Conservation (phyloP, 2,113 vertebrate genomes). For the Siphamia tubifer region DNA sequence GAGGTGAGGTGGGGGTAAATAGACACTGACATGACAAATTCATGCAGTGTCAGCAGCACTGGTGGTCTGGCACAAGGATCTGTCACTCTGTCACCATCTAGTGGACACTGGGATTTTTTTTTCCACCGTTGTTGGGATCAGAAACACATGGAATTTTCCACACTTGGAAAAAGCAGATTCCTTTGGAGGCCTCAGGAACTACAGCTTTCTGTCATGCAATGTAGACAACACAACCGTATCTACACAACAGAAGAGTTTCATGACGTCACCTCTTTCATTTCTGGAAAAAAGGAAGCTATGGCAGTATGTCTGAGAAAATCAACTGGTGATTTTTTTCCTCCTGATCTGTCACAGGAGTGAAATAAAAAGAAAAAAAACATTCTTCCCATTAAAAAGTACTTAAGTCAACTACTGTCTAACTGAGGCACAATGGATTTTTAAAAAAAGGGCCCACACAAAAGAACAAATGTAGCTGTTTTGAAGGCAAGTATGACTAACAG, state of each 20-base stretch:
- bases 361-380: no score
- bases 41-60: conserved; percentile 41
- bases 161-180: conserved; percentile 20
- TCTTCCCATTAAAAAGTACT: no score
- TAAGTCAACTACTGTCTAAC: not conserved
- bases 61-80: conserved; percentile 23
- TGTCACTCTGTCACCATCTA: conserved; percentile 46
- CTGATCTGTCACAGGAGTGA: no score
- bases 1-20: not conserved
- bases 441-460: not conserved
- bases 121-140: not conserved
- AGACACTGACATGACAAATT: conserved; percentile 5
- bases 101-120: conserved; percentile 7
- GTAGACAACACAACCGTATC: not conserved
- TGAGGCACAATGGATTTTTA: not conserved
- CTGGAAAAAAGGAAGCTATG: no score
- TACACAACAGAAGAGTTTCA: not conserved
- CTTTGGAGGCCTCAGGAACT: not conserved
- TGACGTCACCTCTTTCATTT: not conserved
- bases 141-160: conserved; percentile 61
- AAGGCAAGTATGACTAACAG: conserved; percentile 39
- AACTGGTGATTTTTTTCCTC: no score
- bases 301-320: no score
- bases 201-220: not conserved
- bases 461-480: not conserved